phyloP scores from a whole-genome alignment of 2,888 invertebrate species.

The Mesoligia furuncula region DNA sequence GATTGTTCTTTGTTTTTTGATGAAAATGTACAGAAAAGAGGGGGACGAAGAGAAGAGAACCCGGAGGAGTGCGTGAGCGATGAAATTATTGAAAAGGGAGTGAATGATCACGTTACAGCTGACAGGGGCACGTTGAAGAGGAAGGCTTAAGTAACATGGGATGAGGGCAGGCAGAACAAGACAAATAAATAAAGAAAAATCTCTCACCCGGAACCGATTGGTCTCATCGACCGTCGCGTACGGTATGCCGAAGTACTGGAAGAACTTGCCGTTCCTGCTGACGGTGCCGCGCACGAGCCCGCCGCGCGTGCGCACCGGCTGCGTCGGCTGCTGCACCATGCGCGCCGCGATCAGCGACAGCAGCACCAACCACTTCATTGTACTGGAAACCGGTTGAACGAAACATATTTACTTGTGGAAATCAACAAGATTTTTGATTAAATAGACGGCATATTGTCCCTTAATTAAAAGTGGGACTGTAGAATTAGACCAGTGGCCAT shows the following conservation, averaged over 20 bases:
- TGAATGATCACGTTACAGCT: neutral
- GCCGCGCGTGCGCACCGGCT: constrained; percentile 75
- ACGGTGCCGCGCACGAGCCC: constrained; percentile 82
- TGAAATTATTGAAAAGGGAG: neutral
- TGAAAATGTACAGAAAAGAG: neutral
- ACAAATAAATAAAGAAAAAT: neutral
- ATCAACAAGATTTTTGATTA: neutral
- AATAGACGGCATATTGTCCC: neutral
- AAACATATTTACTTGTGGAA: neutral
- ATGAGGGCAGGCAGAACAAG: neutral
- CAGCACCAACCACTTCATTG: constrained; percentile 84
- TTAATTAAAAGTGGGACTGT: neutral
- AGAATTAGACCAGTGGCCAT: neutral
- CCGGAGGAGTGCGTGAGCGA: neutral
- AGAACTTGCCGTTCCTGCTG: constrained; percentile 79
- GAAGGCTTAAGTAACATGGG: neutral
- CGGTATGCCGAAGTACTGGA: constrained; percentile 85
- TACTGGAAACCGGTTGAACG: constrained; percentile 23
- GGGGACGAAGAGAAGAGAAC: neutral
- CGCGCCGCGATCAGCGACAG: constrained; percentile 79
- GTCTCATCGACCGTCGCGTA: constrained; percentile 81
- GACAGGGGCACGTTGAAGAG: too few relatives aligned
- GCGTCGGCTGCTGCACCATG: constrained; percentile 82
- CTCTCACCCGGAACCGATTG: constrained; percentile 83
- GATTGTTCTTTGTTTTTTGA: neutral